Evolutionary conservation across 2,888 invertebrate species (phyloP).

Genomic region (Dugesia japonica): DNA sequence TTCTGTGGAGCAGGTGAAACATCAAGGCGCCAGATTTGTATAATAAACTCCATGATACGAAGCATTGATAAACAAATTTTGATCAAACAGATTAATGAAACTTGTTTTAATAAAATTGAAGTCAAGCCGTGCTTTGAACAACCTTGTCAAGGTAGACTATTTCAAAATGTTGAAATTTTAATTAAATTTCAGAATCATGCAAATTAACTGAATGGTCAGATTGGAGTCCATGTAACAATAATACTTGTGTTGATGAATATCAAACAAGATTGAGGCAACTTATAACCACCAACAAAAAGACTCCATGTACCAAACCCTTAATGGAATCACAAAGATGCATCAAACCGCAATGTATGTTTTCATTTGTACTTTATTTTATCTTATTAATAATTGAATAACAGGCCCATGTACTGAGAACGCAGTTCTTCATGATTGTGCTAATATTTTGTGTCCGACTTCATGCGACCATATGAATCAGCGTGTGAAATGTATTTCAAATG

Average conservation of each 20-base stretch:
- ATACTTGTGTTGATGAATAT: neutral
- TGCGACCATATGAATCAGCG: neutral
- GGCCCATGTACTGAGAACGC: neutral
- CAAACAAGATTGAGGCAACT: neutral
- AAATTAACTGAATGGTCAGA: conserved; percentile 8
- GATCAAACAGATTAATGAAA: neutral
- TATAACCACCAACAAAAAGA: neutral
- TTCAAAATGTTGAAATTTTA: neutral
- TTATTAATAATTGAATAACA: no score
- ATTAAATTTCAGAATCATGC: conserved; percentile 8
- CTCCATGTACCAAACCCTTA: neutral
- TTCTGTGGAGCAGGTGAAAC: conserved; percentile 15
- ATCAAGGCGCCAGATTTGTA: neutral
- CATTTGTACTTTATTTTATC: no score
- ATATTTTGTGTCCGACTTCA: neutral
- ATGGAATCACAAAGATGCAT: conserved; percentile 12
- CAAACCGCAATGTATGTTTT: neutral
- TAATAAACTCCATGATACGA: neutral
- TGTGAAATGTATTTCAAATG: neutral
- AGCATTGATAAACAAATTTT: conserved; percentile 12
- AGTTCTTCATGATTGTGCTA: neutral
- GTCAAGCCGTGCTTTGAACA: neutral
- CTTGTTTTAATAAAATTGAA: neutral
- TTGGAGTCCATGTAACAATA: neutral
- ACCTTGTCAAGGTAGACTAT: neutral